Evolutionary conservation across 2,797 vertebrate genomes (phyloP).

Genomic region (Acipenser transmontanus): DNA sequence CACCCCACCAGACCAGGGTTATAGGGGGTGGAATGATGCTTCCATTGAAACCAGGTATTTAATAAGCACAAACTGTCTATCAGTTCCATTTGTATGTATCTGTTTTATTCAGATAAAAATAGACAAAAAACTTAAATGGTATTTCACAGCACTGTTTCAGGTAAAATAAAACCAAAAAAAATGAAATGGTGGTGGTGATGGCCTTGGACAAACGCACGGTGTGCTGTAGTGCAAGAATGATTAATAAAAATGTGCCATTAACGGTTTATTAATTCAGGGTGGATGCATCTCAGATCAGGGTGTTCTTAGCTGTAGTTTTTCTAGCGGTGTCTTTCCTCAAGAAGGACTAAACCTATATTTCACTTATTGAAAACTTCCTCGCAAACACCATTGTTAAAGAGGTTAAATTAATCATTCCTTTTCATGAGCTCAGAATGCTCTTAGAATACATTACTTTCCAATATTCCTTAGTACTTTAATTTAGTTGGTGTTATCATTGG

Average conservation of each 20-base stretch:
- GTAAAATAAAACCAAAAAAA: constrained; percentile 28
- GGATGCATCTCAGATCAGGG: constrained; percentile 39
- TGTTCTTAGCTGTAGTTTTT: constrained; percentile 53
- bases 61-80: too few relatives aligned
- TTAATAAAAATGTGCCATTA: constrained; percentile 19
- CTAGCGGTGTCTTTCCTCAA: constrained; percentile 53
- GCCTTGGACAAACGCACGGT: too few relatives aligned
- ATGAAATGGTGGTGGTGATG: too few relatives aligned
- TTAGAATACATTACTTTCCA: constrained; percentile 63
- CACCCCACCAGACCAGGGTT: too few relatives aligned
- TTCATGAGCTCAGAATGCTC: constrained; percentile 56
- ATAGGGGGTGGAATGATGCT: too few relatives aligned
- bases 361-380: constrained; percentile 88
- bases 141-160: too few relatives aligned
- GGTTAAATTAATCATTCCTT: constrained; percentile 75
- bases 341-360: constrained; percentile 66
- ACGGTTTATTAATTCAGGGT: constrained; percentile 47
- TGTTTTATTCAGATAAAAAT: too few relatives aligned
- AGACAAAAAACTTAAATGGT: too few relatives aligned
- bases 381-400: constrained; percentile 71
- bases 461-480: constrained; percentile 70
- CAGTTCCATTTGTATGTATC: too few relatives aligned
- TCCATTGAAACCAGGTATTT: too few relatives aligned
- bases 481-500: constrained; percentile 79
- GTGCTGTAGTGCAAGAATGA: too few relatives aligned